These are phyloP conservation scores for Hyles vespertilio DNA, from an alignment of 1,140 invertebrate genomes.

Conservation along the genomic window DNA sequence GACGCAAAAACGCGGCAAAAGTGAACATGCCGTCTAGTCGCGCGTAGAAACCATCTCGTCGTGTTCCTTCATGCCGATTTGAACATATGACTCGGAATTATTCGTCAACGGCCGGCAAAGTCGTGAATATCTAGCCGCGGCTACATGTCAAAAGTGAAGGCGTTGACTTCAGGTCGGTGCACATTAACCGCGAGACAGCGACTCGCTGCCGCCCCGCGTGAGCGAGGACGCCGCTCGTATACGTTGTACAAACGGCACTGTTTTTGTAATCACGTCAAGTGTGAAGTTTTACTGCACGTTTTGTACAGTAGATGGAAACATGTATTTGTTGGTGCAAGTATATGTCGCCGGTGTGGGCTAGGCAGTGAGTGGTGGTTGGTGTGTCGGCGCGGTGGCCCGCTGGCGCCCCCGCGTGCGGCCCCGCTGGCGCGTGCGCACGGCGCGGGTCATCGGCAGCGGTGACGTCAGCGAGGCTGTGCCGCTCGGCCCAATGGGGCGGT, in stretches of 20 bases:
- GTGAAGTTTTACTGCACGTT: too few species aligned
- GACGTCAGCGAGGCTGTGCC: conserved; percentile 33
- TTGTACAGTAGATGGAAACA: too few species aligned
- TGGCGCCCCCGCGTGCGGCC: neutral
- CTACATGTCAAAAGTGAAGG: conserved; percentile 19
- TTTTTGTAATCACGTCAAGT: too few species aligned
- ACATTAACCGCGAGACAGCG: conserved; percentile 7
- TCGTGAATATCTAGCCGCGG: conserved; percentile 29
- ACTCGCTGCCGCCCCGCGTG: neutral
- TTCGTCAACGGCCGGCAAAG: conserved; percentile 37
- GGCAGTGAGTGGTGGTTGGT: conserved; percentile 2
- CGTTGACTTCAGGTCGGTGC: conserved; percentile 9
- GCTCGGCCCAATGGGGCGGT: conserved; percentile 26
- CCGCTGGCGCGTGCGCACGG: conserved; percentile 17
- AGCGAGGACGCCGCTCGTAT: too few species aligned
- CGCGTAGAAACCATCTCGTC: conserved; percentile 14
- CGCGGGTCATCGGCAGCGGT: conserved; percentile 29
- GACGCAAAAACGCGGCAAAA: conserved; percentile 34
- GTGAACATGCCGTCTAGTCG: conserved; percentile 22
- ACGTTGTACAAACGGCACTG: too few species aligned
- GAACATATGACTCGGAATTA: conserved; percentile 31
- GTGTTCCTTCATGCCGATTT: conserved; percentile 22
- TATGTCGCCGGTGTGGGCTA: neutral
- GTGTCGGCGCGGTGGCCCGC: neutral
- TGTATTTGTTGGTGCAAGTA: too few species aligned